Conservation (phyloP, 35 echinoderm and acorn worm species). For the Lytechinus variegatus region DNA sequence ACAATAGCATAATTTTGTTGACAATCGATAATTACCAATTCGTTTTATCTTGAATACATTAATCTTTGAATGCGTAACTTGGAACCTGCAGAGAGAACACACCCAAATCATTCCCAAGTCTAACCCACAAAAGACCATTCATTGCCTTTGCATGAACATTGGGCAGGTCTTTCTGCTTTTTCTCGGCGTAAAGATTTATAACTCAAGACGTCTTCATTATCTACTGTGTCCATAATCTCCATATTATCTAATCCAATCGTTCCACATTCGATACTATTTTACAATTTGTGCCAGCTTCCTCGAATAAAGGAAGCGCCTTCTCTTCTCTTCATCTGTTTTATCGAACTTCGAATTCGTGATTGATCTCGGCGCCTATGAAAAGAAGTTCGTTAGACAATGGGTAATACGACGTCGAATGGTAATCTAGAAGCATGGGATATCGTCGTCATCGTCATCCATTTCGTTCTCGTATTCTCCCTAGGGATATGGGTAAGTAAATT, state of each 20-base stretch:
- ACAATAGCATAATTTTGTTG: neutral
- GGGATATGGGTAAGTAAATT: constrained; percentile 69
- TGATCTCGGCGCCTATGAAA: neutral
- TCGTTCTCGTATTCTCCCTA: constrained; percentile 61
- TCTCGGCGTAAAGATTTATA: neutral
- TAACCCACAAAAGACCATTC: neutral
- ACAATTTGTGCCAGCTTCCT: too few species aligned
- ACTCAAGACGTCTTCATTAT: too few species aligned
- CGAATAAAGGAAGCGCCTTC: neutral
- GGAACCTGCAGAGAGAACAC: neutral
- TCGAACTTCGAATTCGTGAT: neutral
- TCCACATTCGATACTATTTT: too few species aligned
- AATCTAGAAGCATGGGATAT: constrained; percentile 55
- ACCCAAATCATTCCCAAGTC: neutral
- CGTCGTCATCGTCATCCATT: constrained; percentile 62
- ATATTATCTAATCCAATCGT: too few species aligned
- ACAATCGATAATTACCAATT: neutral
- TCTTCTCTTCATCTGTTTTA: neutral
- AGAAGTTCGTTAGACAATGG: neutral
- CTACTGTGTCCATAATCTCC: too few species aligned
- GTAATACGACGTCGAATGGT: neutral
- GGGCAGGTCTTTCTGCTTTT: neutral
- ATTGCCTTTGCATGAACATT: neutral
- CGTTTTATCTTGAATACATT: neutral
- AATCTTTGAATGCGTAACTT: neutral